Percentiles rank a stretch among this genome's conserved stretches.
Conservation (phyloP, 2,888 invertebrate species). For the Drosophila peninsularis region DNA sequence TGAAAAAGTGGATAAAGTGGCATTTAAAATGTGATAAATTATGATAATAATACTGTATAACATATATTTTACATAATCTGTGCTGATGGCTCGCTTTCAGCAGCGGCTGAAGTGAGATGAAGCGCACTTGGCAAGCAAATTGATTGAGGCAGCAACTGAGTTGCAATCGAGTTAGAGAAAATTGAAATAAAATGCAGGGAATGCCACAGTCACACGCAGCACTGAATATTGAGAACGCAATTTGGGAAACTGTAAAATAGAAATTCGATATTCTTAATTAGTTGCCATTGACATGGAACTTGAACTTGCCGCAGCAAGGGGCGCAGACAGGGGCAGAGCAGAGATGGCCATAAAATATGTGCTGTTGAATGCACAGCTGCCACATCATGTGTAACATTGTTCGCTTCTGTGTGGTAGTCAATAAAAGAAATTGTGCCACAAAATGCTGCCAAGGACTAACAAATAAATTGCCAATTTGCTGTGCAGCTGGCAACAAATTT, state of each 20-base stretch:
- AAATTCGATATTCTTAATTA: slow-evolving; percentile 50
- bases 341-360: slow-evolving; percentile 35
- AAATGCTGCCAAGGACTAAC: slow-evolving; percentile 29
- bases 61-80: slow-evolving; percentile 7
- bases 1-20: neutral
- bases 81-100: slow-evolving; percentile 10
- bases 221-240: slow-evolving; percentile 10
- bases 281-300: slow-evolving; percentile 28
- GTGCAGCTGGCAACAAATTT: slow-evolving; percentile 32
- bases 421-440: slow-evolving; percentile 53
- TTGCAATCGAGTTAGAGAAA: slow-evolving; percentile 25
- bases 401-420: slow-evolving; percentile 43
- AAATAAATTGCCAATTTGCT: slow-evolving; percentile 74
- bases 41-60: neutral
- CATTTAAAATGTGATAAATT: slow-evolving; percentile 2
- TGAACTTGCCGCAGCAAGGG: neutral
- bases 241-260: slow-evolving; percentile 14
- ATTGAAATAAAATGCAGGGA: slow-evolving; percentile 29
- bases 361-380: slow-evolving; percentile 31
- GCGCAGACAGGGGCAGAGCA: neutral
- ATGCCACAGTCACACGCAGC: slow-evolving; percentile 6
- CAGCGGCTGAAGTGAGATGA: slow-evolving; percentile 5
- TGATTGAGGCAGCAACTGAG: slow-evolving; percentile 11
- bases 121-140: slow-evolving; percentile 20
- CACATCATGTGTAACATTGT: slow-evolving; percentile 58